These are phyloP conservation scores for Piaya cayana DNA, from an alignment of 2,113 vertebrate genomes.

Conservation along the genomic window DNA sequence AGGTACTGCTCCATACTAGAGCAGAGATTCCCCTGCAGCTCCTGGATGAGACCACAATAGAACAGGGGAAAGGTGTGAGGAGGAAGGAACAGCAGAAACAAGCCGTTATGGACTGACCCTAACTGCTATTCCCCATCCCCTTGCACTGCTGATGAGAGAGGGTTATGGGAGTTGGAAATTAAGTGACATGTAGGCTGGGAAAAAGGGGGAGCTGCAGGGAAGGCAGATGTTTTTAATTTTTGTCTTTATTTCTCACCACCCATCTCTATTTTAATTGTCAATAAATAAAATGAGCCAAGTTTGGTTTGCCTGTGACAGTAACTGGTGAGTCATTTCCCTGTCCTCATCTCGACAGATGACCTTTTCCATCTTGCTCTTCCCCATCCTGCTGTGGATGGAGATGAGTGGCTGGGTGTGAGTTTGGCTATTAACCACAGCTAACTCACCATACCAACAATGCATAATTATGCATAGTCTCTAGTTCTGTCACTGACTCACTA, in stretches of 20 bases:
- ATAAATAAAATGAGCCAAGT: background rate
- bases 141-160: background rate
- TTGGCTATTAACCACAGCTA: background rate
- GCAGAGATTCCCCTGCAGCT: background rate
- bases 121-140: background rate
- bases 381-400: background rate
- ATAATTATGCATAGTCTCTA: background rate
- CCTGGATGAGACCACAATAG: background rate
- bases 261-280: background rate
- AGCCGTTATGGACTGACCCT: background rate
- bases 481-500: background rate
- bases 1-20: background rate
- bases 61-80: background rate
- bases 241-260: background rate
- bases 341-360: background rate
- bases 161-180: background rate
- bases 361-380: background rate
- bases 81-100: background rate
- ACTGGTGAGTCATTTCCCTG: background rate
- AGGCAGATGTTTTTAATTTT: background rate
- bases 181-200: background rate
- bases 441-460: background rate
- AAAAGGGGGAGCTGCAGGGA: rapidly evolving
- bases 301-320: background rate
- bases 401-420: background rate